Evolutionary conservation across 2,113 vertebrate genomes (phyloP).

Genomic region (Setophaga coronata): DNA sequence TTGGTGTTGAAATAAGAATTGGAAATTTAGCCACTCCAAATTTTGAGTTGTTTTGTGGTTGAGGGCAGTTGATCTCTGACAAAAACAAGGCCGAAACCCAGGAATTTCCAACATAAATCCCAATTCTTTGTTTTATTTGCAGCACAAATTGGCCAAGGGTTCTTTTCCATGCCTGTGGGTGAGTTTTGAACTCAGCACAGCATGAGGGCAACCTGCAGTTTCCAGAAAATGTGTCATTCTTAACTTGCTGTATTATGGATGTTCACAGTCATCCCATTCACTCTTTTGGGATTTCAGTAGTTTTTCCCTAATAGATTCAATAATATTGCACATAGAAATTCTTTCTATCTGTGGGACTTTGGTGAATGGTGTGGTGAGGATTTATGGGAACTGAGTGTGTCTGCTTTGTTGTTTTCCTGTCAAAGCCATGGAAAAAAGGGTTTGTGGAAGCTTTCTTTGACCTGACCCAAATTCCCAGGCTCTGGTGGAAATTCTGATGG

Average conservation of each 20-base stretch:
- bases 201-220: fast-evolving
- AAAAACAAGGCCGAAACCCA: not conserved
- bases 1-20: not conserved
- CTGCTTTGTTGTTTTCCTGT: not conserved
- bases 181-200: not conserved
- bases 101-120: not conserved
- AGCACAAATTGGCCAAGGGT: not conserved
- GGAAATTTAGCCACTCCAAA: not conserved
- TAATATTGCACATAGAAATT: not conserved
- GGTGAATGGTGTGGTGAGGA: not conserved
- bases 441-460: not conserved
- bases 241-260: not conserved
- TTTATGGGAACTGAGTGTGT: not conserved
- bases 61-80: not conserved
- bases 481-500: not conserved
- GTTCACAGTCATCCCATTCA: not conserved
- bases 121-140: not conserved
- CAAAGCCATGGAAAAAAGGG: not conserved
- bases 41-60: not conserved
- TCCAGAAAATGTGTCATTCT: not conserved
- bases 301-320: not conserved
- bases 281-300: not conserved
- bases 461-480: not conserved
- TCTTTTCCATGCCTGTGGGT: not conserved
- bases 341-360: not conserved